Evolutionary conservation across 2,113 vertebrate genomes (phyloP).

Genomic region (Plecotus auritus): DNA sequence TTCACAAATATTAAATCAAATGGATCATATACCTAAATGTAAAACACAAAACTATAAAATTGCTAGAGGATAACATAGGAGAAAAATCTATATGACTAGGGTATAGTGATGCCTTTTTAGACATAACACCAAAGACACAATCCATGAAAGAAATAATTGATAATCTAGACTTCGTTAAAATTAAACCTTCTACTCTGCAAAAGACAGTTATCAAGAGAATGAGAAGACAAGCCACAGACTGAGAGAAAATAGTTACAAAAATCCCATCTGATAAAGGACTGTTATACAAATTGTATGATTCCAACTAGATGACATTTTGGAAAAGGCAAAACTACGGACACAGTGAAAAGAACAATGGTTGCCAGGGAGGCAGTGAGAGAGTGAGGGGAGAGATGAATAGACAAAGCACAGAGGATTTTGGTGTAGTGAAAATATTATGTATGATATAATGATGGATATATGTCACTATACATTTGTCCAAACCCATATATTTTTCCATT

Average conservation of each 20-base stretch:
- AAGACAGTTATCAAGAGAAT: neutral
- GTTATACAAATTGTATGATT: neutral
- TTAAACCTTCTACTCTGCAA: neutral
- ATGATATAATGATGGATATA: neutral
- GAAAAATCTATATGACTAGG: neutral
- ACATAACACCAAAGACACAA: neutral
- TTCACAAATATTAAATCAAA: neutral
- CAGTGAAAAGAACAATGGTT: neutral
- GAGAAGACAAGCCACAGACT: neutral
- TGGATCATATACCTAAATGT: neutral
- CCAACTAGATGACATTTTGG: neutral
- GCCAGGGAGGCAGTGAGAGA: neutral
- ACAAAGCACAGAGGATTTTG: neutral
- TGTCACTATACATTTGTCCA: neutral
- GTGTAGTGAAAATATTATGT: neutral
- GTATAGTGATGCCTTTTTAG: neutral
- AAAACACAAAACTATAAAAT: neutral
- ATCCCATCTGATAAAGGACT: neutral
- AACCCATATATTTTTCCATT: neutral
- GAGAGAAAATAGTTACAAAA: neutral
- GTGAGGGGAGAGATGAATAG: neutral
- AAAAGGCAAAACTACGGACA: neutral
- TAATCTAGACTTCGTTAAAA: neutral
- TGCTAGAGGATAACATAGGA: neutral
- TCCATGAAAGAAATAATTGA: neutral